phyloP scores from a whole-genome alignment of 2,888 invertebrate species.

The Drosophila demipolita region DNA sequence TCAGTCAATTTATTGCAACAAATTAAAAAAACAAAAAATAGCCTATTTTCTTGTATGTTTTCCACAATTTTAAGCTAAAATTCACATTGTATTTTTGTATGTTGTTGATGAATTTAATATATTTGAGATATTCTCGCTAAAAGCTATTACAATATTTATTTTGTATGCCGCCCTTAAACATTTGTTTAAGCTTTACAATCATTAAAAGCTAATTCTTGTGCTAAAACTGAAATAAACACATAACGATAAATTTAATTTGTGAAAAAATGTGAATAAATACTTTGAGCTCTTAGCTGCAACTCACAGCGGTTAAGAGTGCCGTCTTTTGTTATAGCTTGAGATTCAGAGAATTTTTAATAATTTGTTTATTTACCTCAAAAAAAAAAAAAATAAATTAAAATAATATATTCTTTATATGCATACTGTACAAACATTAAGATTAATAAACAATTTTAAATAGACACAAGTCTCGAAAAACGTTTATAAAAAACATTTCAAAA shows the following conservation, averaged over 20 bases:
- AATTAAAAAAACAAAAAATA: conserved; percentile 40
- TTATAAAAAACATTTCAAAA: conserved; percentile 31
- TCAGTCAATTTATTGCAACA: conserved; percentile 77
- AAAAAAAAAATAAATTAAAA: not conserved
- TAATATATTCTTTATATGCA: not conserved
- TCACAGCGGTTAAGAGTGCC: not conserved
- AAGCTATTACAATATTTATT: conserved; percentile 32
- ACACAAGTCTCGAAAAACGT: conserved; percentile 33
- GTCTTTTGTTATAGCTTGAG: conserved; percentile 3
- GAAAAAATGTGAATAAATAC: conserved; percentile 5
- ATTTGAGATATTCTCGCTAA: conserved; percentile 49
- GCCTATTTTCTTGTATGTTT: conserved; percentile 27
- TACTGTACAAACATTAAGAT: conserved; percentile 34
- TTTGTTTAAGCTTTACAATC: conserved; percentile 16
- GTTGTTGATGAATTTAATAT: no score
- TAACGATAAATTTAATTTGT: not conserved
- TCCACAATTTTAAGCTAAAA: conserved; percentile 35
- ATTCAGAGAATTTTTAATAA: conserved; percentile 4
- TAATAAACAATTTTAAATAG: conserved; percentile 14
- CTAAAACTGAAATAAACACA: not conserved
- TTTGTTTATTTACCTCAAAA: not conserved
- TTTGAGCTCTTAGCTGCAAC: conserved; percentile 13
- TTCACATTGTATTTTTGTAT: conserved; percentile 4
- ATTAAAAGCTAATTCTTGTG: conserved; percentile 17
- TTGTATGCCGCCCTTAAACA: conserved; percentile 2